Base-by-base conservation (phyloP, 2,888 invertebrate genomes). In the Noctua fimbriata region DNA sequence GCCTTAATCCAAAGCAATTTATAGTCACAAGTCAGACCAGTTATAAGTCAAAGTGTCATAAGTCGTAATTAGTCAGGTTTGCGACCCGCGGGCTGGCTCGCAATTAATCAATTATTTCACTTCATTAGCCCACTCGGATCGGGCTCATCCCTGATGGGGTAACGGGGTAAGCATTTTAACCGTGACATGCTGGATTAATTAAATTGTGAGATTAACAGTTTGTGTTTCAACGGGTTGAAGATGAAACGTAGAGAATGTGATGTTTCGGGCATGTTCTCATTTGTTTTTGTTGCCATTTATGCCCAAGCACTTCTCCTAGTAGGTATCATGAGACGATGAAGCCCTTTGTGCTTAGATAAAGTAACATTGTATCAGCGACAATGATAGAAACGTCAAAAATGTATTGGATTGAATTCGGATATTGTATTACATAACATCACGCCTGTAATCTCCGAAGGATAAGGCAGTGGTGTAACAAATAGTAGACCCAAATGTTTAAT, bases 21-120 rank as follows among this genome's bases (percentile, higher is more conserved):
- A 88, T 85, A 88, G 85, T 86, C 78, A 67, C 83, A 87, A 89
- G 81, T 84, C 84, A 81, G 69, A 36, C 1, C 24, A 81, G 36
- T 79, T 66, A 60, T 81, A 85, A 82, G 70, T 63, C 75, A 80
- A 49, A 82, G 67, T 79, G 87, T 86, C 79, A 75, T 87, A 89
- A 90, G 88, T 92, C 90, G 88, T 92, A 92, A 92, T 92, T 93
- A 92, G 91, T 91, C 91, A 88, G 91, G 89, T 87, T 79, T 81
- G 70, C 87, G 88, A 82, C 73, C 83, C 90, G 83, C 82, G 87
- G 65, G 81, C 77, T 92, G 94, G 93, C 93, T 91, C 89, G 93
- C 92, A 92, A 95, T 95, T 94, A 95, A 95, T 95, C 94, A 95
- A 94, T 95, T 95, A 95, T 94, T 94, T 92, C 93, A 92, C 93